Evolutionary conservation across 2,888 invertebrate genomes (phyloP).

Genomic region (Drosophila dives): DNA sequence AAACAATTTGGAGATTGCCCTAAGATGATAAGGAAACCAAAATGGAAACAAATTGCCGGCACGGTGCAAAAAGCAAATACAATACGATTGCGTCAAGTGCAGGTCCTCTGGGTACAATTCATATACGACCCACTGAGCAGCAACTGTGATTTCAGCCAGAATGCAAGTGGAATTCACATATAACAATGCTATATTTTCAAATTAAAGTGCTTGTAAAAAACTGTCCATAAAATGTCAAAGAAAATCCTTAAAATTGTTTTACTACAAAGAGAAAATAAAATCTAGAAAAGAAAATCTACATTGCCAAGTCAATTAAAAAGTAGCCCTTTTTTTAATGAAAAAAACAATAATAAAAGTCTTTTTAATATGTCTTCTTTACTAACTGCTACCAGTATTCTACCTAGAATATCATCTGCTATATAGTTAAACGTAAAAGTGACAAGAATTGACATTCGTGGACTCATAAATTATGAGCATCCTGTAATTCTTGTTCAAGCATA

Average conservation of each 20-base stretch:
- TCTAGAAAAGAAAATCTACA: not conserved
- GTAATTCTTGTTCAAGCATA: conserved; percentile 53
- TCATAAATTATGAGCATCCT: conserved; percentile 49
- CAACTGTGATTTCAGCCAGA: conserved; percentile 22
- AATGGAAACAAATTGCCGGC: conserved; percentile 78
- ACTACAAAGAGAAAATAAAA: not conserved
- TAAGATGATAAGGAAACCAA: conserved; percentile 73
- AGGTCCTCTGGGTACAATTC: conserved; percentile 72
- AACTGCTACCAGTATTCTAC: not conserved
- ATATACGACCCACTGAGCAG: conserved; percentile 56
- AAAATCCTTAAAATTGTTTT: not conserved
- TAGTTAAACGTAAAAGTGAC: not conserved
- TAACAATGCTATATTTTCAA: not conserved
- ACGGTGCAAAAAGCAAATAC: conserved; percentile 65
- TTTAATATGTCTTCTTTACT: no score
- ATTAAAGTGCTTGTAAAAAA: not conserved
- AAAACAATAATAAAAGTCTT: not conserved
- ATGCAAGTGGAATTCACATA: conserved; percentile 3
- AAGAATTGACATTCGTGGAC: conserved; percentile 32
- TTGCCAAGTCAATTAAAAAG: not conserved
- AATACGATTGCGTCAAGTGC: conserved; percentile 68
- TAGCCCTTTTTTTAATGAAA: not conserved
- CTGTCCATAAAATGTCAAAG: not conserved
- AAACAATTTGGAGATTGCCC: conserved; percentile 74
- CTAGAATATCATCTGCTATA: not conserved